phyloP scores from a whole-genome alignment of 1,140 invertebrate species.

The Cataglyphis hispanica region DNA sequence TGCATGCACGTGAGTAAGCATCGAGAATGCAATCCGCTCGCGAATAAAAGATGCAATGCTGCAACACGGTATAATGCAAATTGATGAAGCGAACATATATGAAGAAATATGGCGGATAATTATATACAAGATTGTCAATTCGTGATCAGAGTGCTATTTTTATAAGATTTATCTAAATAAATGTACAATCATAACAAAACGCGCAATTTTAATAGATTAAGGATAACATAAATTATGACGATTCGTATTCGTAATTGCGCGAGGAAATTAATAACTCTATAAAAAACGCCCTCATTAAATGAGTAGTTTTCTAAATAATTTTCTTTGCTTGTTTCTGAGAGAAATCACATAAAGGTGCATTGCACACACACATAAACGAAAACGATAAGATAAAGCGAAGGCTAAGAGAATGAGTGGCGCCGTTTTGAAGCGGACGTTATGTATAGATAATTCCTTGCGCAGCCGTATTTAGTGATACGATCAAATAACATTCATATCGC shows the following conservation, averaged over 20 bases:
- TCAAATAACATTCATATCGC: neutral
- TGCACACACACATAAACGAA: slow-evolving; percentile 8
- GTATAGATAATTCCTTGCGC: neutral
- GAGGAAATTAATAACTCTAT: neutral
- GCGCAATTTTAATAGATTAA: neutral
- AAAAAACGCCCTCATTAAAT: slow-evolving; percentile 25
- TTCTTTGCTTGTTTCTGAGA: neutral
- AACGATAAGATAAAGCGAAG: slow-evolving; percentile 35
- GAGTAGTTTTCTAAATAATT: slow-evolving; percentile 18
- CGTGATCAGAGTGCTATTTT: neutral
- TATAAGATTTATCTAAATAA: neutral
- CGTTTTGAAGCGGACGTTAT: neutral
- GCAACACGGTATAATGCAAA: neutral
- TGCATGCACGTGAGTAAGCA: neutral
- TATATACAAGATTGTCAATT: neutral
- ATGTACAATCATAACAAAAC: neutral
- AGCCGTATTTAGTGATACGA: neutral
- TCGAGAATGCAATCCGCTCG: neutral
- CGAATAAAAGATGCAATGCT: neutral
- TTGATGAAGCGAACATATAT: neutral
- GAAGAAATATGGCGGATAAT: neutral
- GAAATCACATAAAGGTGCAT: slow-evolving; percentile 18
- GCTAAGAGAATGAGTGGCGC: neutral
- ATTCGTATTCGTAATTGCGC: slow-evolving; percentile 11
- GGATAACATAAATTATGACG: neutral